Evolutionary conservation across 1,140 invertebrate species (phyloP), one percentile per base, ranked within the genome.

Genomic region (Saccostrea echinata): DNA sequence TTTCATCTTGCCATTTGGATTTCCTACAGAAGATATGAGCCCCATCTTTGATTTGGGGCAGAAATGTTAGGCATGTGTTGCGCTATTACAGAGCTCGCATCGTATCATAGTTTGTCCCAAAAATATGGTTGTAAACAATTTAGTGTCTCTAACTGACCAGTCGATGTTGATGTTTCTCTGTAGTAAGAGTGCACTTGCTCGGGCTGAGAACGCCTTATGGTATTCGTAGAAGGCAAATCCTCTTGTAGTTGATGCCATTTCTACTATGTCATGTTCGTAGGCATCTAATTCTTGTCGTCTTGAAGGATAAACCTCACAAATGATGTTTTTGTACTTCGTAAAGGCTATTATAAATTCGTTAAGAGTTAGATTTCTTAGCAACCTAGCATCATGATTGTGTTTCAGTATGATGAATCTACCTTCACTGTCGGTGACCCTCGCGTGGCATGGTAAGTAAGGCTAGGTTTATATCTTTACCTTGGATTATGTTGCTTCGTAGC

Each of bases 281-380:
- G 76, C 30, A 64, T 88, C 87, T 24, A 87, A 30, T 61, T 90
- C 89, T 24, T 52, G 30, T 16, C 24, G 55, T 24, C 85, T 61
- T 3, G 35, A 4, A 9, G 89, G 89, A 84, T 68, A 87, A 16
- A 35, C 61, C 18, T 68, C 35, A 55, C 68, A 88, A 87, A 90
- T 90, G 3, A 88, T 53, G 55, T 84, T 87, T 80, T 89, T 90
- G n/a, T 89, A 90, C 84, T 57, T 57, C 13, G 13, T 57, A 12
- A 21, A 57, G 1, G 55, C 55, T 18, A 57, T 21, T 13, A 57
- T 57, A 57, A 57, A 57, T 0, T 57, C 3, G 13, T 43, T n/a
- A n/a, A n/a, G n/a, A n/a, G n/a, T n/a, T n/a, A n/a, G n/a, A n/a
- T n/a, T 43, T 43, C 43, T 43, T 9, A 43, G 4, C 9, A 43